phyloP scores from a whole-genome alignment of 2,888 invertebrate genomes.

The Spatulosminthurus flaviceps region DNA sequence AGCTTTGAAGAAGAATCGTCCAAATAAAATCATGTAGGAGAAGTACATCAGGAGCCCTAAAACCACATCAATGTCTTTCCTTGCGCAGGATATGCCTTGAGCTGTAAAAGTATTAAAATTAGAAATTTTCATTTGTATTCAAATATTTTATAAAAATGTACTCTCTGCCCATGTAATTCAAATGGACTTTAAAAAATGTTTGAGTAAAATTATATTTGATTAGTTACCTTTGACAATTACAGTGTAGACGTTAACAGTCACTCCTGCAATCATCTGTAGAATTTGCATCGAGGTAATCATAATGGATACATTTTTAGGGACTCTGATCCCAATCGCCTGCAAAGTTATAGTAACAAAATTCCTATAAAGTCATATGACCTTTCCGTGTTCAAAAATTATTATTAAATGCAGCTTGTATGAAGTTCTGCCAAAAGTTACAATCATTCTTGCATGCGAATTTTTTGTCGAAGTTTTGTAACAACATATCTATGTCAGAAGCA shows the following conservation, averaged over 20 bases:
- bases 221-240: not conserved
- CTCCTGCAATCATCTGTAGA: constrained; percentile 57
- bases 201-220: not conserved
- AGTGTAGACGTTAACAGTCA: constrained; percentile 55
- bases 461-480: no score
- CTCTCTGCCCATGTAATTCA: no score
- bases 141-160: no score
- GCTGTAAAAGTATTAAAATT: constrained; percentile 13
- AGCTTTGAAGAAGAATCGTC: constrained; percentile 23
- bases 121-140: no score
- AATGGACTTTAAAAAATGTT: no score
- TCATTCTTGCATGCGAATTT: no score
- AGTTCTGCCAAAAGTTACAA: no score
- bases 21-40: constrained; percentile 43
- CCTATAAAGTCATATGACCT: no score
- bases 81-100: constrained; percentile 18
- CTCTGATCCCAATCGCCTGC: constrained; percentile 52
- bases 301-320: constrained; percentile 54
- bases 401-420: no score
- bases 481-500: no score
- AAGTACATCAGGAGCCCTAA: constrained; percentile 33
- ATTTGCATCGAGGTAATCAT: constrained; percentile 56
- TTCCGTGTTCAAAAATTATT: no score
- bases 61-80: constrained; percentile 21
- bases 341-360: not conserved